These are phyloP conservation scores for Rhopalosiphum nymphaeae DNA, from an alignment of 2,888 invertebrate species.

Conservation along the genomic window DNA sequence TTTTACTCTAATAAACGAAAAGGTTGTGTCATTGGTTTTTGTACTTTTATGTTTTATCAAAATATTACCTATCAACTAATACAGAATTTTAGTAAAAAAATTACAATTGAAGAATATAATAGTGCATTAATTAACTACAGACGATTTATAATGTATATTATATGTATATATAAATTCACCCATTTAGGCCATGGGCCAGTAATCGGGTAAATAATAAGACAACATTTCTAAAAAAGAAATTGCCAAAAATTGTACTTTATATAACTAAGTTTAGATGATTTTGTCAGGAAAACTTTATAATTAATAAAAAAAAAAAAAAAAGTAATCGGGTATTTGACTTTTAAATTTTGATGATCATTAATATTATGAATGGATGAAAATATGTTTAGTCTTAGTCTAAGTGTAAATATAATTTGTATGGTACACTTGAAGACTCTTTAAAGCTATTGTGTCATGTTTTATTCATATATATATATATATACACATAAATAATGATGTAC, in stretches of 20 bases:
- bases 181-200: too few relatives aligned
- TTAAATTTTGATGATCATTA: not conserved
- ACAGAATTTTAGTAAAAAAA: not conserved
- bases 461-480: too few relatives aligned
- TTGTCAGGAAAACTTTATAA: too few relatives aligned
- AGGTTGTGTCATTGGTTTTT: slow-evolving; percentile 55
- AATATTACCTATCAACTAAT: not conserved
- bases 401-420: not conserved
- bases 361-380: not conserved
- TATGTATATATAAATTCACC: not conserved
- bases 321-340: not conserved
- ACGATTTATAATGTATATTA: not conserved
- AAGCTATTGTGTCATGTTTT: not conserved
- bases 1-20: slow-evolving; percentile 59
- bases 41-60: slow-evolving; percentile 8
- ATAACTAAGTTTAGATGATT: too few relatives aligned
- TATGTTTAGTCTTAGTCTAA: not conserved
- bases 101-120: not conserved
- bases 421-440: not conserved
- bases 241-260: too few relatives aligned
- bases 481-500: too few relatives aligned
- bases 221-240: too few relatives aligned
- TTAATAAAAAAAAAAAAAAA: too few relatives aligned
- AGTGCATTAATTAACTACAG: not conserved
- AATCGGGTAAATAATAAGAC: too few relatives aligned